Conservation (phyloP, 2,888 invertebrate species). For the Drosophila algonquin region DNA sequence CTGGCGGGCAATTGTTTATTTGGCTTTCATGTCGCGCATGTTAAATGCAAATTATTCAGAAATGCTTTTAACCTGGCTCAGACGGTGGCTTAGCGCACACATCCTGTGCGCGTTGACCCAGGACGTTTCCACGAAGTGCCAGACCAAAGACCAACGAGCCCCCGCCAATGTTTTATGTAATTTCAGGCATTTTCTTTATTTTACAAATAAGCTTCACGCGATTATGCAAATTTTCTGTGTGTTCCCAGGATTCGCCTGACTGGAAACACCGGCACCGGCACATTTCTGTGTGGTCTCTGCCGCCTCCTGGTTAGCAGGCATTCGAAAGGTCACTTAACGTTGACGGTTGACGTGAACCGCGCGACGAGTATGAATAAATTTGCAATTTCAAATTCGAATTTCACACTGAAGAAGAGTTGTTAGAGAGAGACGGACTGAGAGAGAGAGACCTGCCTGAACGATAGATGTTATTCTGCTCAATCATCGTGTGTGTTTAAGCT, state of each 20-base stretch:
- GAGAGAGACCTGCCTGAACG: conserved; percentile 15
- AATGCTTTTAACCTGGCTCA: conserved; percentile 54
- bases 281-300: conserved; percentile 36
- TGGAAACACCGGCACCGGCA: background rate
- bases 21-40: conserved; percentile 76
- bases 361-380: conserved; percentile 72
- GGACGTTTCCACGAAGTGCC: conserved; percentile 40
- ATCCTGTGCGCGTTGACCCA: conserved; percentile 55
- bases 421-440: conserved; percentile 20
- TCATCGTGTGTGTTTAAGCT: conserved; percentile 28
- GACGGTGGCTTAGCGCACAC: conserved; percentile 44
- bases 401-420: background rate
- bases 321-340: conserved; percentile 51
- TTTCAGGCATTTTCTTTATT: conserved; percentile 72
- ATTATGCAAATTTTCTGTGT: conserved; percentile 71
- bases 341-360: conserved; percentile 39
- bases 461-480: conserved; percentile 24
- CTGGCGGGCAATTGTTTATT: conserved; percentile 64
- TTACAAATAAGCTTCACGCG: conserved; percentile 78
- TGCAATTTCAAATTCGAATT: conserved; percentile 45
- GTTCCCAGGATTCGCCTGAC: background rate
- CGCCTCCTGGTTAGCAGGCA: conserved; percentile 37
- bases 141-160: too few species aligned
- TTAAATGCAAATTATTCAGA: conserved; percentile 79
- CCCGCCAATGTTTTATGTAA: conserved; percentile 60